Evolutionary conservation across 2,113 vertebrate genomes (phyloP), one percentile per base, ranked within the genome.

Genomic region (Nematolebias whitei): DNA sequence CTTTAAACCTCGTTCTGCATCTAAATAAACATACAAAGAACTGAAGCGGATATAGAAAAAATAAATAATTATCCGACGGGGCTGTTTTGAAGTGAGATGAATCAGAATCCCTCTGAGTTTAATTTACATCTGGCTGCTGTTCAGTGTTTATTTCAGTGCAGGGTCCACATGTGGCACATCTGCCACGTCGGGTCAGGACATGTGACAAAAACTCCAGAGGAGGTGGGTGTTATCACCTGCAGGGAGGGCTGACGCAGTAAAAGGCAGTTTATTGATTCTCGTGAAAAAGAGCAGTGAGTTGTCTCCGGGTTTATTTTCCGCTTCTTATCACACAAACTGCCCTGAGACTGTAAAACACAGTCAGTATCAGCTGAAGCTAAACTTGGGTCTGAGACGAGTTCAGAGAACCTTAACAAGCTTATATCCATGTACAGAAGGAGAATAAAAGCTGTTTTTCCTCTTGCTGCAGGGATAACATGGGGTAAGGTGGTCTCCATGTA

Each of bases 401-500:
- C 14, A 10, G 32, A 35, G 32, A 35, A 10, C 32, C 10, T 10
- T 35, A 35, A 35, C 5, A 10, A 8, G 32, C 2, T 5, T 35
- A 8, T 35, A 35, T 8, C 9, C 32, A 10, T 10, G 1, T 2
- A 35, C 9, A 5, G 1, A 35, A 35, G 2, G 32, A 35, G 2
- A 29, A 29, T n/a, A n/a, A n/a, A n/a, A n/a, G n/a, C 5, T 40
- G 20, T 64, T 20, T 22, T 15, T 48, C 5, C 48, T 53, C 26
- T 11, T 5, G 1, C n/a, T 77, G 40, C n/a, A 99, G 97, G 96
- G 63, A 95, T 99, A 71, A 99, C 97, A 0, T 99, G 97, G 97
- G 97, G 96, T 29, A 98, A 98, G 77, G 95, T 99, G 82, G 97
- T 96, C 19, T 93, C 97, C 45, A 89, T 99, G 20, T 98, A 95